Conservation (phyloP, 2,888 invertebrate genomes). For the Mythimna impura region DNA sequence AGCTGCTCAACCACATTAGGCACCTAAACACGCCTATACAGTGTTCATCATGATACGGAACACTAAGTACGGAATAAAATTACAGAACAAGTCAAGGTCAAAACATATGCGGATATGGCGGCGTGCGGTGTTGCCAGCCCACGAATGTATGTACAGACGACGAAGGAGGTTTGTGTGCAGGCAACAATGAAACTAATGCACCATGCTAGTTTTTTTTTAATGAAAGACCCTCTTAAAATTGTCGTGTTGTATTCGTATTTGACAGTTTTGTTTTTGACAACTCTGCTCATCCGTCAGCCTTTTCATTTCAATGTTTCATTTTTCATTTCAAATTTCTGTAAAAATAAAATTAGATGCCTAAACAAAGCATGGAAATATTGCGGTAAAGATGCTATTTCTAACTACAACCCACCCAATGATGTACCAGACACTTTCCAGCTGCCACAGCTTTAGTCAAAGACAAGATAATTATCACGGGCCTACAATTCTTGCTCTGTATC, state of each 20-base stretch:
- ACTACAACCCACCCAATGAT: no score
- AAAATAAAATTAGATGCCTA: neutral
- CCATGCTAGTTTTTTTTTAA: neutral
- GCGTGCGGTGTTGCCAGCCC: constrained; percentile 80
- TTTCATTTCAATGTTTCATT: no score
- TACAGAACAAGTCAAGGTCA: constrained; percentile 84
- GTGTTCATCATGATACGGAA: constrained; percentile 85
- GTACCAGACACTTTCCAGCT: no score
- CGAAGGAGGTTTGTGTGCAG: constrained; percentile 11
- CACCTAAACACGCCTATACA: constrained; percentile 72
- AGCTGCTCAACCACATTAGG: constrained; percentile 64
- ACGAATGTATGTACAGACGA: constrained; percentile 52
- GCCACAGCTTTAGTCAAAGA: no score
- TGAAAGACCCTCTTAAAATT: neutral
- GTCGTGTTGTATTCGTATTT: neutral
- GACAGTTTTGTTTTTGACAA: neutral
- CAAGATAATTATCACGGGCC: neutral
- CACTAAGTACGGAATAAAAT: constrained; percentile 84
- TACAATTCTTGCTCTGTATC: neutral
- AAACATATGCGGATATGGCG: constrained; percentile 82
- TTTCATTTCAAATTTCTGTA: no score
- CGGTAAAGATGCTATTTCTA: neutral
- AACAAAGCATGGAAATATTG: neutral
- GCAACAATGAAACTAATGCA: neutral
- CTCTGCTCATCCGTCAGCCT: neutral